These are phyloP conservation scores for Drosophila pseudoobscura DNA, from an alignment of 1,140 invertebrate genomes.

Conservation along the genomic window DNA sequence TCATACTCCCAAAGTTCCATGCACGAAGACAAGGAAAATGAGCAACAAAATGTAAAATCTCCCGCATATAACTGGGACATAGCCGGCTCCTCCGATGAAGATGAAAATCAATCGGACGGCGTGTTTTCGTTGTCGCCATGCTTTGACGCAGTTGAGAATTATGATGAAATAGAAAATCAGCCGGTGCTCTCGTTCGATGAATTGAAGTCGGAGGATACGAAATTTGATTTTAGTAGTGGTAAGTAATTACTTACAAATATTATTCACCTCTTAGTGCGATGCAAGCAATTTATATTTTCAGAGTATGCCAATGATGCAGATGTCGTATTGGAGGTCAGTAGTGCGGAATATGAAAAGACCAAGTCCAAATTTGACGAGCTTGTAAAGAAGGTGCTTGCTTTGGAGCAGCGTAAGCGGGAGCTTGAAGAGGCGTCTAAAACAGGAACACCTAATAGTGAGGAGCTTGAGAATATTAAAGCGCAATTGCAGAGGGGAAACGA, in stretches of 20 bases:
- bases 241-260: background rate
- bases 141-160: no score
- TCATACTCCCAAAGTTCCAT: no score
- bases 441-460: background rate
- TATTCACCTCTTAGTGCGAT: no score
- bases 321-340: slow-evolving; percentile 30
- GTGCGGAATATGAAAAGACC: slow-evolving; percentile 16
- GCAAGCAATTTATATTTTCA: background rate
- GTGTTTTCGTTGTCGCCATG: no score
- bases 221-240: slow-evolving; percentile 11
- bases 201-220: no score
- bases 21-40: no score
- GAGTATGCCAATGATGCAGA: slow-evolving; percentile 35
- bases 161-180: no score
- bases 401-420: slow-evolving; percentile 15
- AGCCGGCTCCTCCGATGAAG: no score
- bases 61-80: no score
- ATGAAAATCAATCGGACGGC: no score
- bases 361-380: slow-evolving; percentile 25
- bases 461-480: background rate
- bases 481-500: slow-evolving; percentile 9
- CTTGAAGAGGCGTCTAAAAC: background rate
- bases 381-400: slow-evolving; percentile 17
- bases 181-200: no score
- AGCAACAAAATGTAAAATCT: no score